Evolutionary conservation across 2,797 vertebrate genomes (phyloP), one percentile per base, ranked within the genome.

Genomic region (Sebastes taczanowskii): DNA sequence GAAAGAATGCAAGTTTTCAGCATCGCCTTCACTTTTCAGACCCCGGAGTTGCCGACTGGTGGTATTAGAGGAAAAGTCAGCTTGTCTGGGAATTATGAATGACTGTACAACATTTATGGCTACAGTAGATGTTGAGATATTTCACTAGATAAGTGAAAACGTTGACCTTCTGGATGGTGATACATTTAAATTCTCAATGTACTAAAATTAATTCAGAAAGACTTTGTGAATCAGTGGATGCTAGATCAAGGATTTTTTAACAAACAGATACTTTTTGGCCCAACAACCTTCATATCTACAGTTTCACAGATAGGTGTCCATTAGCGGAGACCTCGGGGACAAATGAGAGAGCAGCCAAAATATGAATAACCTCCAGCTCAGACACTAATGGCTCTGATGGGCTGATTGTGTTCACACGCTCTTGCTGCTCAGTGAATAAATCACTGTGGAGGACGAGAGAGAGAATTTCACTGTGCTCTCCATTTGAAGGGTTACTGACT

Each of bases 341-440:
- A 71, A 88, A 80, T 6, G 58, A 73, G 77, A 67, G 42, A 46
- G 70, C 81, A 75, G 55, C 70, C 49, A 32, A 85, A 74, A 73
- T 69, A 10, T 75, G 74, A 86, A 77, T 35, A 75, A 72, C 64
- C 81, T 69, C 67, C 64, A 29, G 65, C 66, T 35, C 77, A 9
- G 80, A 84, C 83, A 22, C 81, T 80, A 83, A 87, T 77, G 71
- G 66, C 64, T 58, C 8, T 32, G 2, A 11, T 62, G 82, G 82
- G 83, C 79, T 42, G 84, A 83, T 74, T 66, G 71, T 80, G 86
- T 87, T 92, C 85, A 82, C 82, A 83, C 61, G 16, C 75, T 82
- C 38, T 5, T 8, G 30, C 27, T 4, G 84, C 86, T 86, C 67
- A 6, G 56, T 64, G 77, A 77, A 90, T 92, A 81, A 84, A 88